These are phyloP conservation scores for Lepus americanus DNA, from an alignment of 2,113 vertebrate species.

Conservation along the genomic window DNA sequence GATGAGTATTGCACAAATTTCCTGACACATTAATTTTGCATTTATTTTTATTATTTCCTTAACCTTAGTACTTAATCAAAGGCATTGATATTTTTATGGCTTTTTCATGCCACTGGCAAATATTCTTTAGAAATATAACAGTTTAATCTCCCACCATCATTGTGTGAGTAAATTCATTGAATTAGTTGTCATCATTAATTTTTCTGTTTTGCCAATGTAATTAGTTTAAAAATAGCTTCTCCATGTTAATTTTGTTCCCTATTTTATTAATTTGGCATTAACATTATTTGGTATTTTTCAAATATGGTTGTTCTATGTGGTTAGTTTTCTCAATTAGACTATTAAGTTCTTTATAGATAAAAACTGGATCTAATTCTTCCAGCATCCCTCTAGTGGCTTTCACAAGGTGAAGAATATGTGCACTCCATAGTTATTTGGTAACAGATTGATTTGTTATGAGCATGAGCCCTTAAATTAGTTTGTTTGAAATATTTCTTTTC, in stretches of 20 bases:
- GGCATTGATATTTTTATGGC: not conserved
- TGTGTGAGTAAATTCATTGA: not conserved
- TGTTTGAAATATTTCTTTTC: not conserved
- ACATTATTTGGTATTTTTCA: not conserved
- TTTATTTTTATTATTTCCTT: not conserved
- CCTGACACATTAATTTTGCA: not conserved
- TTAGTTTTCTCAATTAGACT: slow-evolving; percentile 7
- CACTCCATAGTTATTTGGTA: not conserved
- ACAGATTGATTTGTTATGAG: not conserved
- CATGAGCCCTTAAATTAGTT: not conserved
- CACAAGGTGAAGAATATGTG: not conserved
- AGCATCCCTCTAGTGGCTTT: not conserved
- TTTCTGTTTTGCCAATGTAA: not conserved
- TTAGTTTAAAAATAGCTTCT: not conserved
- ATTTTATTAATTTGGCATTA: not conserved
- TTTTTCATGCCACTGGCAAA: not conserved
- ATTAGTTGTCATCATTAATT: not conserved
- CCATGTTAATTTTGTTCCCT: not conserved
- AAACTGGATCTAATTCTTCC: not conserved
- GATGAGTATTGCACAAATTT: not conserved
- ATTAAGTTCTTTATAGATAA: not conserved
- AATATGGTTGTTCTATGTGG: not conserved
- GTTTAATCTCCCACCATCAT: not conserved
- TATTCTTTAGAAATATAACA: not conserved
- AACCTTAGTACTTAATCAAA: not conserved